These are phyloP conservation scores for Amblyopsis rosae DNA, from an alignment of 2,113 vertebrate species.

Conservation along the genomic window DNA sequence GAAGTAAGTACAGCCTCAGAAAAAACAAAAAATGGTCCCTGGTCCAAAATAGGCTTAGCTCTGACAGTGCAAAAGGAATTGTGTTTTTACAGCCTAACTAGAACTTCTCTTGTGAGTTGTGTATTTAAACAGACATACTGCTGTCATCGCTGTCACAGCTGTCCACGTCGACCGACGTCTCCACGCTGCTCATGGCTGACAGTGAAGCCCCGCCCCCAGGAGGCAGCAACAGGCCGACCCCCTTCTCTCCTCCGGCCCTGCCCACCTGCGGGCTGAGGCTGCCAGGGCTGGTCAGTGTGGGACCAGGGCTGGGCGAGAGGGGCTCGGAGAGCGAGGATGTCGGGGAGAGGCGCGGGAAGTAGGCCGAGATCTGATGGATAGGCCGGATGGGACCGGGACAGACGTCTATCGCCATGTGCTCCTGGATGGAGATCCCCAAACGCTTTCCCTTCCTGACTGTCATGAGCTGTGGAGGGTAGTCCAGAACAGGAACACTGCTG, in stretches of 20 bases:
- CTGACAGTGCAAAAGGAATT: too few species aligned
- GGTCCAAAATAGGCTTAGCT: too few species aligned
- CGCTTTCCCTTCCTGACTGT: conserved; percentile 78
- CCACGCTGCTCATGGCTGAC: conserved; percentile 76
- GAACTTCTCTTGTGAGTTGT: too few species aligned
- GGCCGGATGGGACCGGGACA: conserved; percentile 82
- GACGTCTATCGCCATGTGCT: conserved; percentile 83
- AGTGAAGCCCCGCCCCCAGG: conserved; percentile 59
- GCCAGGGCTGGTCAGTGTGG: conserved; percentile 47
- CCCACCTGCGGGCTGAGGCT: conserved; percentile 7
- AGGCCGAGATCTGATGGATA: conserved; percentile 80
- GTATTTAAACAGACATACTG: conserved; percentile 51
- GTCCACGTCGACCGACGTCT: conserved; percentile 80
- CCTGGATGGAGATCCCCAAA: conserved; percentile 80
- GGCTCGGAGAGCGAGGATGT: conserved; percentile 76
- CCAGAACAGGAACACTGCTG: neutral
- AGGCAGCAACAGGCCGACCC: conserved; percentile 60
- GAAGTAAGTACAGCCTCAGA: too few species aligned
- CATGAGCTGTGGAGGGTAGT: conserved; percentile 49
- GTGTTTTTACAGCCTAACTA: conserved; percentile 53
- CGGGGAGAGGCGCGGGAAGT: conserved; percentile 77
- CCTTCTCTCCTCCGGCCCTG: neutral
- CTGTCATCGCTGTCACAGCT: conserved; percentile 81
- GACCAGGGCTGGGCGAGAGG: conserved; percentile 64
- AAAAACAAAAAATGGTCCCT: too few species aligned